Evolutionary conservation across 2,888 invertebrate genomes (phyloP), one percentile per base, ranked within the genome.

Genomic region (Diloba caeruleocephala): DNA sequence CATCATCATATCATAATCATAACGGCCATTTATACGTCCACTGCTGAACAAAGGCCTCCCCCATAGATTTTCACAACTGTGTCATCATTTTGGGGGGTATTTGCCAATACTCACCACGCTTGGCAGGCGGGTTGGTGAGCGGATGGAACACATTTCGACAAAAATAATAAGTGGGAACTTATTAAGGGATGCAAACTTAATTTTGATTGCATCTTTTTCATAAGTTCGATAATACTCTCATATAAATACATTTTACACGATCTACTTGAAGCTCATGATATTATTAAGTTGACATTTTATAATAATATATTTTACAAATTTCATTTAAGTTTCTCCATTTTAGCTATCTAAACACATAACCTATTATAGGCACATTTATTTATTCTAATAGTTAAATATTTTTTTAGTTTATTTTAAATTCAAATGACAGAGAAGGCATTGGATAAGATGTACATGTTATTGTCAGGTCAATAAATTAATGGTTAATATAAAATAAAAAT

Each of bases 281-380:
- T 60, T 65, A 31, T 21, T 44, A 74, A 79, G 53, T 85, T 85
- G 68, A 78, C 62, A 72, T 74, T 74, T 76, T 60, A 59, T 74
- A 74, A 52, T 76, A 82, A 71, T 69, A 78, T 82, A 81, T 69
- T 76, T 79, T 81, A 80, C 81, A 84, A 68, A 78, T 76, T 79
- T 71, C 61, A 67, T 84, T 85, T 83, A 72, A 62, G 59, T 75
- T 78, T 49, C 53, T 55, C 28, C 33, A 62, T 78, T 85, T 86
- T 84, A 85, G 61, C 81, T 85, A 84, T 77, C 84, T 88, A 89
- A 71, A 88, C 79, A 87, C 82, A 71, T 84, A 86, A 85, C 75
- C 83, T 88, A 88, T 82, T 72, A 79, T 88, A 91, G 90, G 90
- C 90, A 91, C 90, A 89, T 87, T 88, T 85, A 87, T 81, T 82